Base-by-base conservation (phyloP, 2,888 invertebrate genomes). In the Dexiosoma caninum region DNA sequence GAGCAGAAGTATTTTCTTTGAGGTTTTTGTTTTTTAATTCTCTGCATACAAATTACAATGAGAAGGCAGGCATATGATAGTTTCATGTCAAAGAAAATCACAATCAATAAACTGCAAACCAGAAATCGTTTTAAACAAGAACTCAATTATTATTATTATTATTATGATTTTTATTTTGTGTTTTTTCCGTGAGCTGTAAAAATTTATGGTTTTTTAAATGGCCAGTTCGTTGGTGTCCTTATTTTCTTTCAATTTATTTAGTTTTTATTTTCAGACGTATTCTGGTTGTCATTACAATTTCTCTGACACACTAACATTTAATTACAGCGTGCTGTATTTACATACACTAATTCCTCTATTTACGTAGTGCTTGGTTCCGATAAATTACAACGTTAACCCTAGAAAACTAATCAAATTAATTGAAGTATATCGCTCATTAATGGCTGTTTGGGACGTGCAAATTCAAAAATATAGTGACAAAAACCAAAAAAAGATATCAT, bases 271-370 rank as follows among this genome's bases (percentile, higher is more conserved):
- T 23, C 21, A 21, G 12, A 4, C n/a, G 9, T 6, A 49, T 44
- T 23, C 27, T 12, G 37, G 23, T 35, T 23, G 57, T 46, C 16
- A 19, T 21, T 51, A 42, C 44, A 60, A 62, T 67, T 78, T 77
- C 57, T 57, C 64, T 79, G 79, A 66, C 79, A 79, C 46, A 79
- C 53, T 79, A 79, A 79, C 79, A 79, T 66, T 75, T 79, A 74
- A 78, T 78, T 72, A 30, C 59, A n/a, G n/a, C n/a, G n/a, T n/a
- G n/a, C n/a, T 32, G n/a, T 37, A 44, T 42, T 6, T 30, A 30
- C 46, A 69, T 46, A 21, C 21, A 21, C 35, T 46, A n/a, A n/a
- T n/a, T n/a, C n/a, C n/a, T n/a, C n/a, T n/a, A n/a, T n/a, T n/a
- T n/a, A n/a, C n/a, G n/a, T n/a, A n/a, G n/a, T n/a, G n/a, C n/a